Evolutionary conservation across 92 coral and sea anemone species (phyloP).

Genomic region (Zoanthus sociatus): DNA sequence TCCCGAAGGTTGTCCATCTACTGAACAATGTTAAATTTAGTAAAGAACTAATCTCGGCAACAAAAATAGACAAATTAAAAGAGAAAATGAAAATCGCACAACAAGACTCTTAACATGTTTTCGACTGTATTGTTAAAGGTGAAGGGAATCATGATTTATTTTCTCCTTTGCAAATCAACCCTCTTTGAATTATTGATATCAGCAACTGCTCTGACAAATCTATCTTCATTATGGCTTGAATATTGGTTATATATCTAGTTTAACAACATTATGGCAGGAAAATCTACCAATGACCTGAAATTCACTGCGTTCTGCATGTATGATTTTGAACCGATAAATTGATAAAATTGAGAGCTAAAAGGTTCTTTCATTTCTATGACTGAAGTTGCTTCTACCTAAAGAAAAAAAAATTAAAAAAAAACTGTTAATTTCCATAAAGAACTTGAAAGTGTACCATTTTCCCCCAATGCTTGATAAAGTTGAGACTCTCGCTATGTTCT

Average conservation of each 20-base stretch:
- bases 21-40: not conserved
- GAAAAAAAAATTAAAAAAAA: not conserved
- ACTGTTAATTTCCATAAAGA: not conserved
- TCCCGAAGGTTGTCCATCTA: not conserved
- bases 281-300: not conserved
- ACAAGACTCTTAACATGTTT: not conserved
- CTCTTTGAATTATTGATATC: not conserved
- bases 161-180: not conserved
- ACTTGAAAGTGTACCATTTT: not conserved
- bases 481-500: not conserved
- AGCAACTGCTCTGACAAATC: not conserved
- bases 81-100: not conserved
- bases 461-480: not conserved
- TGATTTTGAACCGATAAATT: not conserved
- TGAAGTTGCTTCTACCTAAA: not conserved
- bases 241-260: not conserved
- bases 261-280: not conserved
- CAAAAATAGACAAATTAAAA: not conserved
- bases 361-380: not conserved
- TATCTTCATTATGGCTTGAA: constrained; percentile 7
- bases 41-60: not conserved
- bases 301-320: not conserved
- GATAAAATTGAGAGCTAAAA: not conserved
- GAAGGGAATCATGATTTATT: not conserved
- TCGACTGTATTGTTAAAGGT: not conserved